phyloP scores from a whole-genome alignment of 2,888 invertebrate genomes.

The Ophioninae sp. region DNA sequence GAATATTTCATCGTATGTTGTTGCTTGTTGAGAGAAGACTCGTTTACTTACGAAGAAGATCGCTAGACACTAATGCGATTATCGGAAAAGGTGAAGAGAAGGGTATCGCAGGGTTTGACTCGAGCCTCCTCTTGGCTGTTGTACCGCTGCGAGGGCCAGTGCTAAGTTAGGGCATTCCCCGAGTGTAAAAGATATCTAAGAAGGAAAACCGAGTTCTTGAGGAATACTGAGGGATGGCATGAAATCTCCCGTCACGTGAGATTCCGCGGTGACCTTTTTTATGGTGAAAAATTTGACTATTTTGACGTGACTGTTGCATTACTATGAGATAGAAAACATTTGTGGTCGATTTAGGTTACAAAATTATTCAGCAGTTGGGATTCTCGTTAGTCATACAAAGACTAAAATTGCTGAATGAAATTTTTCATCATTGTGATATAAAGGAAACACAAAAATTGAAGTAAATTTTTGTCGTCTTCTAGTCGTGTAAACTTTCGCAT shows the following conservation, averaged over 20 bases:
- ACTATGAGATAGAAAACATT: conserved; percentile 6
- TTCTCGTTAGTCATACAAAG: too few species aligned
- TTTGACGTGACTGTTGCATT: conserved; percentile 27
- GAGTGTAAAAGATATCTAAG: conserved; percentile 9
- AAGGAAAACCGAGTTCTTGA: conserved; percentile 14
- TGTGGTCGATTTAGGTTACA: too few species aligned
- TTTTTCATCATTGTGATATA: neutral
- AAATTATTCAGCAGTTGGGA: too few species aligned
- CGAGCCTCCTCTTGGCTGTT: neutral
- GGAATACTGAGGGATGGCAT: neutral
- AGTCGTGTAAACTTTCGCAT: too few species aligned
- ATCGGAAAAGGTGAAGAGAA: conserved; percentile 45
- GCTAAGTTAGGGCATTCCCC: conserved; percentile 30
- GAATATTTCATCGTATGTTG: conserved; percentile 37
- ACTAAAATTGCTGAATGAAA: too few species aligned
- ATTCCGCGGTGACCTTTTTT: conserved; percentile 49
- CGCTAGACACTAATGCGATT: conserved; percentile 28
- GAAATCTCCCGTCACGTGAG: conserved; percentile 10
- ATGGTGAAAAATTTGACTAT: conserved; percentile 24
- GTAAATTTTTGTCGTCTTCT: too few species aligned
- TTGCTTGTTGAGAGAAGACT: conserved; percentile 30
- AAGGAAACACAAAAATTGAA: neutral
- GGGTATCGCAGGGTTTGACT: conserved; percentile 38
- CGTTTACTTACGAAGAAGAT: conserved; percentile 20
- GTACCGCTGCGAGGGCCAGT: neutral